Evolutionary conservation across 2,888 invertebrate genomes (phyloP).

Genomic region (Nasonia oneida): DNA sequence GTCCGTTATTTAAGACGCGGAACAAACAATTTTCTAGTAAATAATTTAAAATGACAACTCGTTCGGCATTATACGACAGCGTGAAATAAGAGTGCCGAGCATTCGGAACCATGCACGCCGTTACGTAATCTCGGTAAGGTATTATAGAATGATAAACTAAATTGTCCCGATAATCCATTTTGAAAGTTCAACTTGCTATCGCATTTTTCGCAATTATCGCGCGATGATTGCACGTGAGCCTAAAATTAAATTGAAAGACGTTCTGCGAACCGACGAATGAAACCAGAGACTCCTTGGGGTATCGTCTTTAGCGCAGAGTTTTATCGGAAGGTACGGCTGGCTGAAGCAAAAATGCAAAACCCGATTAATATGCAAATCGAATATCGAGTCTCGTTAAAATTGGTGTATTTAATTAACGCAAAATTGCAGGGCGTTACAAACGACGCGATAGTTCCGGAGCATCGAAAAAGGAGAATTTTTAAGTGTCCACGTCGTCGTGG

Average conservation of each 20-base stretch:
- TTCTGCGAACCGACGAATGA: neutral
- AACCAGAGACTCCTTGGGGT: neutral
- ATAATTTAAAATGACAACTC: neutral
- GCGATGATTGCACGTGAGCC: slow-evolving; percentile 27
- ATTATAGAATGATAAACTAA: slow-evolving; percentile 3
- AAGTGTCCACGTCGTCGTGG: neutral
- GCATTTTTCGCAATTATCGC: slow-evolving; percentile 7
- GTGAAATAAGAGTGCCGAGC: neutral
- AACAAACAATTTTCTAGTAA: neutral
- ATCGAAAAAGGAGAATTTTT: neutral
- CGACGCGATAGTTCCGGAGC: neutral
- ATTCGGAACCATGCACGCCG: neutral
- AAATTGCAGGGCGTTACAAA: neutral
- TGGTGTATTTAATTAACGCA: neutral
- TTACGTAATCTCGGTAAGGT: neutral
- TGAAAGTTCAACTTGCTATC: slow-evolving; percentile 36
- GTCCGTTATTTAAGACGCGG: neutral
- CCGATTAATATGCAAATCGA: neutral
- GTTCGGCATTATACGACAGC: neutral
- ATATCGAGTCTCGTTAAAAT: neutral
- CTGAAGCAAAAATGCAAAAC: neutral
- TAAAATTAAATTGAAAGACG: slow-evolving; percentile 14
- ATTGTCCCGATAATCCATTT: slow-evolving; percentile 30
- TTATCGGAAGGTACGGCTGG: neutral
- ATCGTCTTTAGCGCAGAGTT: neutral